Evolutionary conservation across 2,888 invertebrate genomes (phyloP).

Genomic region (Diarsia mendica): DNA sequence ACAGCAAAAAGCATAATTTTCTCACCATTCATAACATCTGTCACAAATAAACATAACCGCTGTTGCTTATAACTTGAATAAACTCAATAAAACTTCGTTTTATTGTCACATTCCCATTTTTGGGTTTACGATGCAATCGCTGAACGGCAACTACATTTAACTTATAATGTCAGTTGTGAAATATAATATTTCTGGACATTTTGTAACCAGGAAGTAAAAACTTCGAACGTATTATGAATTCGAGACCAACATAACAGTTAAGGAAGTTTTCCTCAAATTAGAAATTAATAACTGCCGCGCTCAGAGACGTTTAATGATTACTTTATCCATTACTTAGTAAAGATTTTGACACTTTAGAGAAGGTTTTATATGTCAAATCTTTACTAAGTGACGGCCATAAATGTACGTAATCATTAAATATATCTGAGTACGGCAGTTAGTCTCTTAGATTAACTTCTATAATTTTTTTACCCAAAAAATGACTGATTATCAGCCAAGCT

Average conservation of each 20-base stretch:
- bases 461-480: too few species aligned
- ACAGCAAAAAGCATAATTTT: too few species aligned
- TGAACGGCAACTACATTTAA: slow-evolving; percentile 51
- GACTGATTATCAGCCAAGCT: neutral
- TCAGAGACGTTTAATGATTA: too few species aligned
- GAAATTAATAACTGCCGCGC: too few species aligned
- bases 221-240: neutral
- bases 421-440: too few species aligned
- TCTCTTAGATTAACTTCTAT: neutral
- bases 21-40: neutral
- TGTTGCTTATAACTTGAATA: slow-evolving; percentile 19
- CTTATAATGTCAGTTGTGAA: slow-evolving; percentile 27
- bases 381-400: too few species aligned
- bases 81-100: slow-evolving; percentile 57
- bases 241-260: neutral
- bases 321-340: too few species aligned
- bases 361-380: too few species aligned
- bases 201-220: neutral
- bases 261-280: too few species aligned
- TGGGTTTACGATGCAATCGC: slow-evolving; percentile 55
- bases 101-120: slow-evolving; percentile 64
- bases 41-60: slow-evolving; percentile 13
- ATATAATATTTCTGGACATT: slow-evolving; percentile 31
- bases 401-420: too few species aligned
- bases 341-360: too few species aligned